Evolutionary conservation across 37 sponge, comb jelly and placozoan species (phyloP).

Genomic region (Ephydatia muelleri): DNA sequence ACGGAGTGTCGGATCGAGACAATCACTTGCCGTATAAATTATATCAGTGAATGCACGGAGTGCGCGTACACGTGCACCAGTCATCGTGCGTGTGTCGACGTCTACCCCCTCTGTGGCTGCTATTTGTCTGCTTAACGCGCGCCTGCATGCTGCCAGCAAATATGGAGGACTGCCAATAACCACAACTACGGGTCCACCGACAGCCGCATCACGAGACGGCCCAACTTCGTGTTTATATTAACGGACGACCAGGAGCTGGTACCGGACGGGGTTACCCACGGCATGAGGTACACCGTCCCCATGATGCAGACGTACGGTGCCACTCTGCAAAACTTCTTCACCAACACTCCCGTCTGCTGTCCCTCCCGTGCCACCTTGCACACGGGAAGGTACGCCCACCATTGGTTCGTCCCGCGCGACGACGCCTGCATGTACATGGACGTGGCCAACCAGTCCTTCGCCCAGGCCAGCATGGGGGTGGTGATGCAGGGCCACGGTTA

Average conservation of each 20-base stretch:
- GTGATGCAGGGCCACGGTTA: constrained; percentile 61
- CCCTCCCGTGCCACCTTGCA: constrained; percentile 71
- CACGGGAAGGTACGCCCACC: constrained; percentile 71
- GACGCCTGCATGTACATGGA: constrained; percentile 73
- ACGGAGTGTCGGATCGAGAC: too few relatives aligned
- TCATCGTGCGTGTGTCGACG: too few relatives aligned
- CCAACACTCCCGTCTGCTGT: constrained; percentile 85
- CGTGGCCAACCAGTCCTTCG: constrained; percentile 36
- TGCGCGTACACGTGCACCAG: too few relatives aligned
- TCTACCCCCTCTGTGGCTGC: too few relatives aligned
- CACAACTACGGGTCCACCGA: too few relatives aligned
- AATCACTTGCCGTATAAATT: too few relatives aligned
- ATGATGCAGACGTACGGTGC: constrained; percentile 45
- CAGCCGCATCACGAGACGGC: too few relatives aligned
- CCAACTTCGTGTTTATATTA: constrained; percentile 70
- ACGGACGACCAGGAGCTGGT: constrained; percentile 79
- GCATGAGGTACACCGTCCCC: constrained; percentile 10
- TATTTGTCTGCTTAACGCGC: too few relatives aligned
- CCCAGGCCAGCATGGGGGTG: constrained; percentile 39
- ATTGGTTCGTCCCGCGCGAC: constrained; percentile 30
- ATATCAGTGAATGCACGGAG: too few relatives aligned
- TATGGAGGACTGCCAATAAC: too few relatives aligned
- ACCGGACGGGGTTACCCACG: constrained; percentile 41
- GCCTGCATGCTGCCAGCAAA: too few relatives aligned
- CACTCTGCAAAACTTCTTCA: constrained; percentile 60